Percentiles rank a stretch among this genome's conserved stretches.
Evolutionary conservation across 2,113 vertebrate species (phyloP).

Genomic region (Strix aluco): DNA sequence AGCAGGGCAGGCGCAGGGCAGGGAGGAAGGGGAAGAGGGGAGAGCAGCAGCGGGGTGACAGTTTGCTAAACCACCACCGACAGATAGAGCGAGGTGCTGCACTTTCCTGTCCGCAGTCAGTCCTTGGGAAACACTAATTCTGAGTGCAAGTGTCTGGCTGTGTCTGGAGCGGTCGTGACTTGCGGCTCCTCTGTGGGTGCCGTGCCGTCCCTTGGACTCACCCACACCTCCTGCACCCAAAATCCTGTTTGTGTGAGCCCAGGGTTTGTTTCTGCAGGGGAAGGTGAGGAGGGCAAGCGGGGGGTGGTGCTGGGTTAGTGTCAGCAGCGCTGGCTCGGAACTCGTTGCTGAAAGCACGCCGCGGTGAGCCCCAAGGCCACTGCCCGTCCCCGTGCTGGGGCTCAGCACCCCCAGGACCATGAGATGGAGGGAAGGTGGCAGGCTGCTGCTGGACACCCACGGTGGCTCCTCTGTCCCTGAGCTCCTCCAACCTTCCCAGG

Average conservation of each 20-base stretch:
- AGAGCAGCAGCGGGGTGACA: background rate
- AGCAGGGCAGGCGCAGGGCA: accelerated
- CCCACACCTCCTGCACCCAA: background rate
- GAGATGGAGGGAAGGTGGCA: background rate
- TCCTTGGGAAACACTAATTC: background rate
- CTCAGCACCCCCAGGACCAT: background rate
- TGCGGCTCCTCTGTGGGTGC: background rate
- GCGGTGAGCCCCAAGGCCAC: background rate
- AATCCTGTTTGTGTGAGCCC: background rate
- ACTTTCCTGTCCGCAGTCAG: accelerated
- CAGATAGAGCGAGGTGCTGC: background rate
- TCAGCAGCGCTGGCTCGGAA: background rate
- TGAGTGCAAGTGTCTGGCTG: background rate
- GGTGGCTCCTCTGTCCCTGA: background rate
- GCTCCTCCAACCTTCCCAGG: background rate
- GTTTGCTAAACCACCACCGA: background rate
- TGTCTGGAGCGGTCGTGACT: accelerated
- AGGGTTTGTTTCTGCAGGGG: background rate
- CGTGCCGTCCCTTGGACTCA: background rate
- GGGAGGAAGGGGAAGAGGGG: background rate
- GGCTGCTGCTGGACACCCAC: background rate
- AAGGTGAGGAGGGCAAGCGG: accelerated
- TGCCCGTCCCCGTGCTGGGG: background rate
- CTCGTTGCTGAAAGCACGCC: background rate
- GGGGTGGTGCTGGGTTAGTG: background rate